Conservation (phyloP, 2,113 vertebrate species). For the Nycticryphes semicollaris region DNA sequence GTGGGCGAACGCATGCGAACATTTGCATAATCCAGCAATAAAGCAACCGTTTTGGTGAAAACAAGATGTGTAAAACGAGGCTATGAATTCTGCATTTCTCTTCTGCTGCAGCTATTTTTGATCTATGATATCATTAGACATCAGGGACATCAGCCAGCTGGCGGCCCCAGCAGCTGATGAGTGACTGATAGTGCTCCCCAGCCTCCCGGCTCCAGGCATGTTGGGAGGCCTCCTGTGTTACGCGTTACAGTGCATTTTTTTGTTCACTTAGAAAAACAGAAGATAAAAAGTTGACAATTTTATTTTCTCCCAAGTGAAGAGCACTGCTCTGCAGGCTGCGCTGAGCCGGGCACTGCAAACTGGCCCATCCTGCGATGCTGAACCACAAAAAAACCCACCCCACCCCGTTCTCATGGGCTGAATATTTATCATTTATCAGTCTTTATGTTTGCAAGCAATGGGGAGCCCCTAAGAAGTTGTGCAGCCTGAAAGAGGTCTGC, state of each 20-base stretch:
- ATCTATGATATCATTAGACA: constrained; percentile 41
- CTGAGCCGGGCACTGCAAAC: not conserved
- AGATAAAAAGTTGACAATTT: not conserved
- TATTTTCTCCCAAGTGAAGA: not conserved
- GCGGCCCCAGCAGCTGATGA: not conserved
- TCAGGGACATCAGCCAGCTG: constrained; percentile 32
- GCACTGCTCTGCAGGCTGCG: not conserved
- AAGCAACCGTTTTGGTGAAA: not conserved
- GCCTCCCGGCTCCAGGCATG: not conserved
- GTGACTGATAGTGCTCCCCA: not conserved
- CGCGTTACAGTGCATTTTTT: not conserved
- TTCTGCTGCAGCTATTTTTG: constrained; percentile 44
- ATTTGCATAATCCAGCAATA: not conserved
- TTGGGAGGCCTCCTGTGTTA: constrained; percentile 17
- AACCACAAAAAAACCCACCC: not conserved
- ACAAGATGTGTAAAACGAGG: not conserved
- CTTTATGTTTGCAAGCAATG: not conserved
- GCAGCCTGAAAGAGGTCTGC: not conserved
- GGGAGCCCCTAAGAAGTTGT: not conserved
- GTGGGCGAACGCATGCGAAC: not conserved
- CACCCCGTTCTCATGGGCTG: rapidly evolving
- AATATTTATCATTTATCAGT: not conserved
- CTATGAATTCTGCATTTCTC: not conserved
- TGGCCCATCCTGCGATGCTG: rapidly evolving
- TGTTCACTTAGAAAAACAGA: not conserved